Conservation (phyloP, 2,888 invertebrate species). For the Epistrophe grossulariae region DNA sequence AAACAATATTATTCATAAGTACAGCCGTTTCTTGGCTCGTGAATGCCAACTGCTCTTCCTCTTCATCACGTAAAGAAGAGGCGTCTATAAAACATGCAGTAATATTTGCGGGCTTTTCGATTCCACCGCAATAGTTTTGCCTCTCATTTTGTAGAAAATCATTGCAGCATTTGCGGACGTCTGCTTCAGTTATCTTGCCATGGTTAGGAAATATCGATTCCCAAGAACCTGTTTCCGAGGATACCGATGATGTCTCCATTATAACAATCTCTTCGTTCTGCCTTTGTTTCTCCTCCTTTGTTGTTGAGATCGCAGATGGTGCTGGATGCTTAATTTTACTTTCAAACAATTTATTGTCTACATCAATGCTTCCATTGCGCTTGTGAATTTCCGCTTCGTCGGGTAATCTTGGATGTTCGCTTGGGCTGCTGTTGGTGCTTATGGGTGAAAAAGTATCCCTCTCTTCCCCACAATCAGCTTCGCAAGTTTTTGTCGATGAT, state of each 20-base stretch:
- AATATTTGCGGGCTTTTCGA: slow-evolving; percentile 58
- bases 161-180: slow-evolving; percentile 84
- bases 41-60: slow-evolving; percentile 83
- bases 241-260: slow-evolving; percentile 87
- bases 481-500: slow-evolving; percentile 82
- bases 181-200: slow-evolving; percentile 64
- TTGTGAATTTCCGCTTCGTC: slow-evolving; percentile 58
- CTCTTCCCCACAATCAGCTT: slow-evolving; percentile 82
- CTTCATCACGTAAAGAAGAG: slow-evolving; percentile 89
- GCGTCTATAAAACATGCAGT: slow-evolving; percentile 91
- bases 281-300: slow-evolving; percentile 87
- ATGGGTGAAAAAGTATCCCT: slow-evolving; percentile 83
- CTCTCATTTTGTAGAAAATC: slow-evolving; percentile 84
- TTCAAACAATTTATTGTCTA: slow-evolving; percentile 57
- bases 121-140: slow-evolving; percentile 77
- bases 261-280: slow-evolving; percentile 87
- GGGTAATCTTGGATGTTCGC: slow-evolving; percentile 58
- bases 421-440: slow-evolving; percentile 79
- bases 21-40: slow-evolving; percentile 77
- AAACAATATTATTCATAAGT: slow-evolving; percentile 40
- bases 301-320: slow-evolving; percentile 76
- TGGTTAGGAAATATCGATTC: slow-evolving; percentile 86
- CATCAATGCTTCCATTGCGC: slow-evolving; percentile 69
- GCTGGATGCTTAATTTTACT: slow-evolving; percentile 61
- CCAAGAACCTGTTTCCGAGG: slow-evolving; percentile 88